Evolutionary conservation across 2,113 vertebrate genomes (phyloP).

Genomic region (Scytalopus superciliaris): DNA sequence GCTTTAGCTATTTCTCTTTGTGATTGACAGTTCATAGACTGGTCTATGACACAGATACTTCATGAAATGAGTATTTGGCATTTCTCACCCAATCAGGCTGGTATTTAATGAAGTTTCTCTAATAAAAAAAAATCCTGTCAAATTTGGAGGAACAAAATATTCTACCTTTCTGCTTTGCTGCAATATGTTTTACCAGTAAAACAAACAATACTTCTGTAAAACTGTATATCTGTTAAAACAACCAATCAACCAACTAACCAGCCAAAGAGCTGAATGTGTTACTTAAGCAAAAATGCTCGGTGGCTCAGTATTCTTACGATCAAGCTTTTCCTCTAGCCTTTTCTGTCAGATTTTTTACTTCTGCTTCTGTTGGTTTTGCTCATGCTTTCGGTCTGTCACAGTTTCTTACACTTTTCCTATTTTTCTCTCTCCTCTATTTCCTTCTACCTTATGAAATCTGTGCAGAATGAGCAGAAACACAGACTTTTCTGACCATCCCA

Average conservation of each 20-base stretch:
- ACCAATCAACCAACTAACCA: neutral
- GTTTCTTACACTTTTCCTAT: neutral
- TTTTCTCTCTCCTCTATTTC: neutral
- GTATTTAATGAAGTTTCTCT: neutral
- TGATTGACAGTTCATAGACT: accelerated
- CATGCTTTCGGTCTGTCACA: neutral
- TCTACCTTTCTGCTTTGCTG: neutral
- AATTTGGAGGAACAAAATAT: neutral
- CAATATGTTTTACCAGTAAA: neutral
- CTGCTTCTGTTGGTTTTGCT: neutral
- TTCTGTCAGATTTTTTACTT: neutral
- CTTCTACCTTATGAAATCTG: neutral
- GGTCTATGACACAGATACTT: neutral
- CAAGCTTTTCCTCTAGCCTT: neutral
- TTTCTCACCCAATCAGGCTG: neutral
- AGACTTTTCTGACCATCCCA: neutral
- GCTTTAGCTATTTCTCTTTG: neutral
- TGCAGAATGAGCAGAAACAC: neutral
- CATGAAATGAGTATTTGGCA: neutral
- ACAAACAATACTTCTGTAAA: neutral
- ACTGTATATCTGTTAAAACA: neutral
- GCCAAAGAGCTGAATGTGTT: neutral
- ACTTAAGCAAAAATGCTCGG: neutral
- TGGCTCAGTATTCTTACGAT: neutral
- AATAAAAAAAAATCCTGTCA: neutral